Base-by-base conservation (phyloP, 2,888 invertebrate genomes). In the Noctuana brunneofusca region DNA sequence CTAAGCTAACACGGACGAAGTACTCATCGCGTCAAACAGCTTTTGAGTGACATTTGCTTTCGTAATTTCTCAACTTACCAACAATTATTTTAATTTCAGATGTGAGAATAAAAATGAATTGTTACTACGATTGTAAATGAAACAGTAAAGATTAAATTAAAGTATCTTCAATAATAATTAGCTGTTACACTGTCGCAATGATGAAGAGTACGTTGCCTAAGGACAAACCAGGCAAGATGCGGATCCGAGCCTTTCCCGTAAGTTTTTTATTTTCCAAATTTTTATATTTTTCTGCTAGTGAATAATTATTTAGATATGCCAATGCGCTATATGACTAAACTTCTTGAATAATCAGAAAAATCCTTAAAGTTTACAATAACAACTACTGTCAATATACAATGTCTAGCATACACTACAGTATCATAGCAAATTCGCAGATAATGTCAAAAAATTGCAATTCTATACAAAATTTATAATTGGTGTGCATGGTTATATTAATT, bases 161-260 rank as follows among this genome's bases (percentile, higher is more conserved):
- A 55, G 41, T 79, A 80, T 78, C 75, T 65, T 67, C 58, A 62
- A 64, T 69, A 63, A 81, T 83, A 79, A 78, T 79, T 76, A 75
- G 76, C 74, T 76, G 22, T 22, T 22, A n/a, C 46, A 22, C n/a
- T n/a, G 75, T 74, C 74, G 82, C 80, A 86, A 94, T 94, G 93
- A 94, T 95, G 94, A 95, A 95, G 91, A 93, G 94, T 86, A 93
- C 95, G 76, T 92, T 96, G 89, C 95, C 95, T 77, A 97, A 97
- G 91, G 97, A 97, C 92, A 97, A 97, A 92, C 95, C 90, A 64
- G 88, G 96, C 93, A 98, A 98, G 93, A 98, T 98, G 98, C 95
- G 99, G 84, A 99, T 99, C 84, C 94, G 98, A 89, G 98, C 98
- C 75, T 99, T 99, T 92, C 98, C 98, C 87, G 98, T 98, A 93